phyloP scores from a whole-genome alignment of 2,888 invertebrate species.

The Poecilobothrus nobilitatus region DNA sequence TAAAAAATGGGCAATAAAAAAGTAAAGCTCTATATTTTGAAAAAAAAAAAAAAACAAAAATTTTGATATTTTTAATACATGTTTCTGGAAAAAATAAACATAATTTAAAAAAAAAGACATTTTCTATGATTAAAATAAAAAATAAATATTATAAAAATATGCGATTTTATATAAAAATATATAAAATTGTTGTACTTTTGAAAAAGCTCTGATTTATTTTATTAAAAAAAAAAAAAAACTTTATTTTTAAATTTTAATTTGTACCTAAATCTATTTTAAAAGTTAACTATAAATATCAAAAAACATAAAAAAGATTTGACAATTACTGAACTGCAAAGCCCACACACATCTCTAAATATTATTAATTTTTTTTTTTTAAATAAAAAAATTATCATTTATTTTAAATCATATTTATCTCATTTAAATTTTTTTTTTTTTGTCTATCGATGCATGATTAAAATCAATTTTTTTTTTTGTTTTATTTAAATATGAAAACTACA shows the following conservation, averaged over 20 bases:
- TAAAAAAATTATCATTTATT: no score
- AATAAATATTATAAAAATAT: background rate
- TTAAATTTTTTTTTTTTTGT: no score
- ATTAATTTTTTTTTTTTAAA: no score
- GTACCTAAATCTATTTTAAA: slow-evolving; percentile 1
- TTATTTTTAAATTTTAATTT: background rate
- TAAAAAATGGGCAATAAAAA: background rate
- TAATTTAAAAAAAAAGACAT: background rate
- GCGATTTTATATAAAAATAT: background rate
- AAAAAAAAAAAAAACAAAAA: no score
- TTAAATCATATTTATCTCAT: no score
- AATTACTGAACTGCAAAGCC: no score
- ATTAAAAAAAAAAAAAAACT: background rate
- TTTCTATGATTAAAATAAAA: background rate
- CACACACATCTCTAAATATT: no score
- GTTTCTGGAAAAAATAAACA: background rate
- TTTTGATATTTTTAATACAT: background rate
- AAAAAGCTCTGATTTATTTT: background rate
- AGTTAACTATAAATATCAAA: background rate
- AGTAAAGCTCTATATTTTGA: background rate
- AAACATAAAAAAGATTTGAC: no score
- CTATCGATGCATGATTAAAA: no score
- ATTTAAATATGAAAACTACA: no score
- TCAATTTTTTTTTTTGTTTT: no score
- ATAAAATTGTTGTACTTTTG: no score